Conservation (phyloP, 1,140 invertebrate genomes). For the Acromyrmex heyeri region DNA sequence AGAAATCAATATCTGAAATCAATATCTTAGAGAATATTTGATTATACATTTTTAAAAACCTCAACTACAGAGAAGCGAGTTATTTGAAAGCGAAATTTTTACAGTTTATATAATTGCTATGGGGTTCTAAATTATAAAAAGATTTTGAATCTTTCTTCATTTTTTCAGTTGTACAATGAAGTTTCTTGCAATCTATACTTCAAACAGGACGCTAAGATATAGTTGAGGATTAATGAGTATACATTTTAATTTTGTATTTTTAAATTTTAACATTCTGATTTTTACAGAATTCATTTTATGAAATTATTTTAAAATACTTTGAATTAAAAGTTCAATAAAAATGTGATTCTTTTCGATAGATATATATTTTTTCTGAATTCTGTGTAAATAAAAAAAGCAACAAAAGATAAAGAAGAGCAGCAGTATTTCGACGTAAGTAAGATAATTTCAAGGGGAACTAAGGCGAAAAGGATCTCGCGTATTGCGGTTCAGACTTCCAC, state of each 20-base stretch:
- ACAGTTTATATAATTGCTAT: no score
- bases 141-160: no score
- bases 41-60: not conserved
- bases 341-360: not conserved
- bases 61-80: no score
- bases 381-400: not conserved
- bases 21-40: not conserved
- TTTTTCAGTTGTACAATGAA: no score
- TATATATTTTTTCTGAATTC: conserved; percentile 16
- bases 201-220: no score
- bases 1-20: not conserved
- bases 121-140: no score
- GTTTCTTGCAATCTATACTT: no score
- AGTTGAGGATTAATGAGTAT: no score
- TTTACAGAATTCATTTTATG: no score
- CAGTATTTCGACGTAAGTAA: not conserved
- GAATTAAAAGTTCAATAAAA: not conserved
- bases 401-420: not conserved
- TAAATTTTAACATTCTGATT: no score
- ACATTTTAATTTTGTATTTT: no score
- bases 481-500: conserved; percentile 71
- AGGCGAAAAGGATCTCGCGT: conserved; percentile 53
- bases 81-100: no score
- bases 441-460: conserved; percentile 38
- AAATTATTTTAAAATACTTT: not conserved